Evolutionary conservation across 2,113 vertebrate genomes (phyloP).

Genomic region (Electrona antarctica): DNA sequence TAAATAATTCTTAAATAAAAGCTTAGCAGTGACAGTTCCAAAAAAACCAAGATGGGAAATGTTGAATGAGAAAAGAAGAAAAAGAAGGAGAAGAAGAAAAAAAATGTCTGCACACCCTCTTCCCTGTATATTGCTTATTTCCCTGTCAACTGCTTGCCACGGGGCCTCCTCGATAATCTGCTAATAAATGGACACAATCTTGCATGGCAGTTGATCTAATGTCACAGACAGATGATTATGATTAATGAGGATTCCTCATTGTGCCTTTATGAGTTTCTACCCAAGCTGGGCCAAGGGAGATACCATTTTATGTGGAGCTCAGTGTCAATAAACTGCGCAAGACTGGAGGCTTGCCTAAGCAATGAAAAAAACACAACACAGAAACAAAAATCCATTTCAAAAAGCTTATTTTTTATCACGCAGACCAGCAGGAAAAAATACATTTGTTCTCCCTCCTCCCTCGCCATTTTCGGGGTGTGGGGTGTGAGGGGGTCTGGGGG

Average conservation of each 20-base stretch:
- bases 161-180: conserved; percentile 70
- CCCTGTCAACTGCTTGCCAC: conserved; percentile 67
- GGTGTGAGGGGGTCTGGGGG: conserved; percentile 14
- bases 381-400: conserved; percentile 65
- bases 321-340: conserved; percentile 58
- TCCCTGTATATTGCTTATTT: conserved; percentile 48
- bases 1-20: neutral
- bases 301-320: conserved; percentile 65
- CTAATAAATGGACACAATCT: conserved; percentile 71
- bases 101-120: conserved; percentile 46
- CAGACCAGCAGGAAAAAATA: conserved; percentile 57
- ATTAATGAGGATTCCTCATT: conserved; percentile 79
- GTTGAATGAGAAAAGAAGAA: neutral
- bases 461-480: too few species aligned
- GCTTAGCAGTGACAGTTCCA: conserved; percentile 16
- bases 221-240: conserved; percentile 70
- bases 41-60: conserved; percentile 20
- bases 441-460: conserved; percentile 40
- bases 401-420: conserved; percentile 69
- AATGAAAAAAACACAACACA: conserved; percentile 52
- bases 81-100: conserved; percentile 25
- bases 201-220: conserved; percentile 70
- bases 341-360: conserved; percentile 51
- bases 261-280: conserved; percentile 79
- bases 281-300: conserved; percentile 66